Evolutionary conservation across 2,113 vertebrate genomes (phyloP), one percentile per base, ranked within the genome.

Genomic region (Pelecanus crispus): DNA sequence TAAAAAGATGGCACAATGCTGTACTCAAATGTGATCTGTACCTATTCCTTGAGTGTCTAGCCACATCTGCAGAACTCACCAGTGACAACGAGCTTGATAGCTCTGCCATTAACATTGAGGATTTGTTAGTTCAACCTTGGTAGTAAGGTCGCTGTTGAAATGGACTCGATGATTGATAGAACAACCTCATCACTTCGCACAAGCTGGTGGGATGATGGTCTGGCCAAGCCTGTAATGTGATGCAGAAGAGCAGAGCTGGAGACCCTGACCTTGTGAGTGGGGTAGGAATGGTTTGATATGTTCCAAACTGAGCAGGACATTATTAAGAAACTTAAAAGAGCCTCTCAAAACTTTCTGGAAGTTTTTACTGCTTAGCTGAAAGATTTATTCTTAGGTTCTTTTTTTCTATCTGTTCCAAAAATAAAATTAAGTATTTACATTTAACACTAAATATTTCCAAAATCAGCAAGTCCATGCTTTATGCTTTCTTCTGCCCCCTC

Each of bases 91-190:
- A 86, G 81, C 63, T 47, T 67, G 93, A 56, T 3, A 25, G 67
- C 86, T 82, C 58, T 50, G 75, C 49, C 19, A n/a, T 40, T 50
- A 45, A 22, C 42, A 63, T 4, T 31, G 75, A 53, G 38, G 62
- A 17, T 83, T 91, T 95, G 87, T 94, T 87, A 62, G 71, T 45
- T 92, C 89, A 88, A 91, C 94, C 96, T 96, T 97, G 96, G 71
- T 38, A 59, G 84, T 47, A 50, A 97, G 92, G 92, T 91, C 4
- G 0, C 17, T 66, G 84, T 42, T 56, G 92, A 73, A 75, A 53
- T 1, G 24, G 49, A 26, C 66, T 53, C 3, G 2, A 12, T 89
- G 61, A 91, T 11, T 84, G 92, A 92, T 29, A 45, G 61, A 81
- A 49, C 36, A 75, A 28, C 65, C 52, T 91, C 68, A 65, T 50